Base-by-base conservation (phyloP, 1,140 invertebrate species). In the Venturia canescens region DNA sequence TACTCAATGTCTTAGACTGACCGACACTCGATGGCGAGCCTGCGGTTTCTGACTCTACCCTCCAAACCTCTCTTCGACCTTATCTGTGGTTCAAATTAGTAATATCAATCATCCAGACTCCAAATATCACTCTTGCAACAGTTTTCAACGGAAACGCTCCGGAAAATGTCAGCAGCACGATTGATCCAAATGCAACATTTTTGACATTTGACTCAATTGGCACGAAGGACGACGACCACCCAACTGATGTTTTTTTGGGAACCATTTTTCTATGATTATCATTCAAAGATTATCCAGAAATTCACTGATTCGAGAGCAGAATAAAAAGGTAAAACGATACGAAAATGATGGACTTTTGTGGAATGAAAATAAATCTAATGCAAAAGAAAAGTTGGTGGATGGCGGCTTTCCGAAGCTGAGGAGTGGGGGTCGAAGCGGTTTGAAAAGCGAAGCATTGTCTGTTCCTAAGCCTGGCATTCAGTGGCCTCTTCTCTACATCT, bases 301-400 rank as follows among this genome's bases (percentile, higher is more conserved):
- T 53, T 31, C 29, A 76, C 63, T 13, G 72, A 23, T 50, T 13
- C 21, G 3, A 9, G 66, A 4, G 34, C 13, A 60, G 34, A 80
- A 31, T 21, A 21, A 50, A 67, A n/a, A 27, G 21, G 48, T 15
- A 48, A 67, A 48, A 34, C 53, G 18, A 71, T 50, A 78, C 7
- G 78, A 78, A 44, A 79, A 70, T 80, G 60, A 27, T 57, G 78
- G 83, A 88, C 89, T 89, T 90, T 91, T 89, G 89, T 90, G 91
- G 90, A 91, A 91, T 91, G 91, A 92, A 92, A 91, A 89, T 90
- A n/a, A n/a, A 90, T 91, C 88, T 90, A 91, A 90, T 86, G 87
- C 88, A 85, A 91, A 92, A 90, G 90, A 91, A 89, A 91, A 88
- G 88, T 76, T 60, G 50, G 53, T 9, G 48, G 72, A 69, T 76